A percentile compares a stretch with the other conserved stretches of the same genome.
Evolutionary conservation across 2,797 vertebrate genomes (phyloP).

Genomic region (Nyctibius grandis): DNA sequence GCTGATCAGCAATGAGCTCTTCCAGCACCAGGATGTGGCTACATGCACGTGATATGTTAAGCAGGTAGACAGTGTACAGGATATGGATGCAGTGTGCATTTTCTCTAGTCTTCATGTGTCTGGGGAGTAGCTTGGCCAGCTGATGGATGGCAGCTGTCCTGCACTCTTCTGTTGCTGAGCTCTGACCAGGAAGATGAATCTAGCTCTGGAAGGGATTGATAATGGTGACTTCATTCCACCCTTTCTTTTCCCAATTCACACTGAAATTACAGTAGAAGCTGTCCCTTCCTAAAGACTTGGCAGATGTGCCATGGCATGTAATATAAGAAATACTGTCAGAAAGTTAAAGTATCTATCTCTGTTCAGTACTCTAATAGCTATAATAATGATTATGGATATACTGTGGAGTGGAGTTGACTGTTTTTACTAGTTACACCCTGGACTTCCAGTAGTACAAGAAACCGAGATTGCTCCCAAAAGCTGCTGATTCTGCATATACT

Average conservation of each 20-base stretch:
- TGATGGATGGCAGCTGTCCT: slow-evolving; percentile 90
- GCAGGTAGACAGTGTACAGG: slow-evolving; percentile 73
- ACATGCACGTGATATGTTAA: slow-evolving; percentile 65
- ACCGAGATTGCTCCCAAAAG: neutral
- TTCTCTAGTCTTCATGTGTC: slow-evolving; percentile 72
- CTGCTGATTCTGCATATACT: neutral
- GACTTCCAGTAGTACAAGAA: neutral
- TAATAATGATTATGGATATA: neutral
- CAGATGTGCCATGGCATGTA: neutral
- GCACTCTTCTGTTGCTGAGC: slow-evolving; percentile 87
- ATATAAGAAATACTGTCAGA: neutral
- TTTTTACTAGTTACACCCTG: neutral
- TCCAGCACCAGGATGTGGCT: slow-evolving; percentile 71
- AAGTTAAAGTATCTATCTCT: neutral
- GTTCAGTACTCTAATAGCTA: neutral
- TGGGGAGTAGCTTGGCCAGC: slow-evolving; percentile 81
- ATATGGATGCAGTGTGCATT: slow-evolving; percentile 65
- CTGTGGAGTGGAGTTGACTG: neutral
- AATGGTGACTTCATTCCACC: neutral
- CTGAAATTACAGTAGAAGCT: neutral
- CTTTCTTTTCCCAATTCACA: neutral
- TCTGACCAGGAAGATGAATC: slow-evolving; percentile 85
- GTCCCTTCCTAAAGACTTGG: neutral
- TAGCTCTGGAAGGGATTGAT: slow-evolving; percentile 86
- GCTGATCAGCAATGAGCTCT: slow-evolving; percentile 73